A percentile compares a stretch with the other conserved stretches of the same genome.
Conservation (phyloP, 2,797 vertebrate species). For the Xyrichtys novacula region DNA sequence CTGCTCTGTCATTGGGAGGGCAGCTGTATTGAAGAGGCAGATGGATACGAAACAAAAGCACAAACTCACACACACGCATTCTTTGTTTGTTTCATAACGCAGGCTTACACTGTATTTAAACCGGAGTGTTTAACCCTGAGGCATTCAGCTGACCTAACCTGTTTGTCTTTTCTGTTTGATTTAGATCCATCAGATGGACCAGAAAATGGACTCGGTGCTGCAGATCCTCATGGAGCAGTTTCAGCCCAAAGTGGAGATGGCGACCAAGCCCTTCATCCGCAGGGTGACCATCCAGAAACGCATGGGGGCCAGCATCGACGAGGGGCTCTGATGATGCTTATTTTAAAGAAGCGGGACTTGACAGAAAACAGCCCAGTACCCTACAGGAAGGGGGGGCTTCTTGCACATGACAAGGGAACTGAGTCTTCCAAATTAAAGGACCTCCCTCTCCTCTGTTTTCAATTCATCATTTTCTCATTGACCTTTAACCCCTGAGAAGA, state of each 20-base stretch:
- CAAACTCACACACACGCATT: constrained; percentile 16
- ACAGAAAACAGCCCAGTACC: constrained; percentile 23
- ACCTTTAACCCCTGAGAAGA: constrained; percentile 49
- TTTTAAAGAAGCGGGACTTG: constrained; percentile 28
- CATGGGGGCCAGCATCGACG: constrained; percentile 77
- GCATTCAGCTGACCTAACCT: constrained; percentile 37
- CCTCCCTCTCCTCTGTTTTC: constrained; percentile 20
- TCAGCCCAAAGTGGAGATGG: constrained; percentile 73
- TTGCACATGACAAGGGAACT: constrained; percentile 30
- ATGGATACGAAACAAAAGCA: constrained; percentile 41
- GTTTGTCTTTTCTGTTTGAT: constrained; percentile 46
- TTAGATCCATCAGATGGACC: constrained; percentile 84
- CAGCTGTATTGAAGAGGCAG: constrained; percentile 60
- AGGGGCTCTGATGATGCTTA: constrained; percentile 73
- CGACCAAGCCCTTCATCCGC: constrained; percentile 73
- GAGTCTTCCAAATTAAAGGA: constrained; percentile 47
- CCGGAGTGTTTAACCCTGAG: constrained; percentile 23
- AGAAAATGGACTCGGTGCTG: constrained; percentile 81
- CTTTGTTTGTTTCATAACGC: constrained; percentile 45
- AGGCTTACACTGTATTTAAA: constrained; percentile 19
- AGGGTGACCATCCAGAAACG: constrained; percentile 81
- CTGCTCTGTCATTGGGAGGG: constrained; percentile 73
- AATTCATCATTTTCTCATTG: constrained; percentile 26
- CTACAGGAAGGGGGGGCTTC: not conserved
- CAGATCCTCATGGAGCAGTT: constrained; percentile 82